Conservation (phyloP, 2,113 vertebrate genomes). For the Eurypyga helias region DNA sequence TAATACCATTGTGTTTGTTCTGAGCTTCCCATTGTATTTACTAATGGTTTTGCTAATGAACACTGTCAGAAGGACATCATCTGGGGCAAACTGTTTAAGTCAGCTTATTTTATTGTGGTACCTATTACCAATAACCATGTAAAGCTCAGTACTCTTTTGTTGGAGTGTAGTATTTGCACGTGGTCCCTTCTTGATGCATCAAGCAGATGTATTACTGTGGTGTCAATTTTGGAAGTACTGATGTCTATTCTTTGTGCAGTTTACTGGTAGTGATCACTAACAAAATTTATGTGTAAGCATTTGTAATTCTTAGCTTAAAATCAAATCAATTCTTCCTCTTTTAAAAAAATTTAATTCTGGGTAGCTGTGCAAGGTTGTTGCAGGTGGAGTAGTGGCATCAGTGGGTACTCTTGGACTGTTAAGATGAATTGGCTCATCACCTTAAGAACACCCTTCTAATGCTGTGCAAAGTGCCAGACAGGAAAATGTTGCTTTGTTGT, state of each 20-base stretch:
- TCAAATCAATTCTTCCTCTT: neutral
- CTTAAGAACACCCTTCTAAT: neutral
- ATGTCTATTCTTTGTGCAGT: constrained; percentile 5
- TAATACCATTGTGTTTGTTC: neutral
- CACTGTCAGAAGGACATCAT: neutral
- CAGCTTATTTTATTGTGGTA: neutral
- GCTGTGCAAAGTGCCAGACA: neutral
- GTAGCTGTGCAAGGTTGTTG: neutral
- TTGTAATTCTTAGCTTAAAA: neutral
- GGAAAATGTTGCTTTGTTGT: neutral
- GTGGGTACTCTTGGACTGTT: neutral
- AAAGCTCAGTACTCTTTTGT: neutral
- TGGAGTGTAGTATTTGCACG: neutral
- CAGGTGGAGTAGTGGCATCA: neutral
- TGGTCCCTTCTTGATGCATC: neutral
- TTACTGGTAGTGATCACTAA: neutral
- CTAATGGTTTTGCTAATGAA: neutral
- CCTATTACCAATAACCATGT: neutral
- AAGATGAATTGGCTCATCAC: neutral
- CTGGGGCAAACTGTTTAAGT: neutral
- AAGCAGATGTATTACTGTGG: neutral
- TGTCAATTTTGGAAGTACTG: neutral
- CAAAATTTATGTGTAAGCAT: neutral
- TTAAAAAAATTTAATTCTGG: neutral
- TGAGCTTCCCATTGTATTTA: neutral